Percentiles rank a stretch among this genome's conserved stretches.
Evolutionary conservation across 2,888 invertebrate species (phyloP).

Genomic region (Pristionchus fissidentatus): DNA sequence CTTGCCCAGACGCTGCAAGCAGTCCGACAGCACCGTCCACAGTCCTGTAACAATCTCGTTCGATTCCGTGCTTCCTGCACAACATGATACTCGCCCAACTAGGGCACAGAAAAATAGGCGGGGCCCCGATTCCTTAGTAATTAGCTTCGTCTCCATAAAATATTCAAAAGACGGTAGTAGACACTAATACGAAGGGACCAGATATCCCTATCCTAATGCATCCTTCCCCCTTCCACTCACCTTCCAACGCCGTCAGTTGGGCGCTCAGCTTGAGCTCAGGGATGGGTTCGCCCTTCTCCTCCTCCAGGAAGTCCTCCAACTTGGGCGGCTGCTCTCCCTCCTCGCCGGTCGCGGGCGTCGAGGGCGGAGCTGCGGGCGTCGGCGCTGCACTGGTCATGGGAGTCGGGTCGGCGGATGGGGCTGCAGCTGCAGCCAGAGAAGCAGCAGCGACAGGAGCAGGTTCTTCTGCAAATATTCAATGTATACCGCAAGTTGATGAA

Average conservation of each 20-base stretch:
- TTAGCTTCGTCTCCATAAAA: not conserved
- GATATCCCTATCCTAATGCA: not conserved
- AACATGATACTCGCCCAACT: not conserved
- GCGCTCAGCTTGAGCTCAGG: conserved; percentile 56
- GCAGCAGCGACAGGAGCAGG: not conserved
- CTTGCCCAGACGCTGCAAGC: conserved; percentile 85
- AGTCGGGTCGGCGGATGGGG: conserved; percentile 38
- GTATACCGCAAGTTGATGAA: no score
- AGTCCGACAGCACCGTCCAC: conserved; percentile 86
- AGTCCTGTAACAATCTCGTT: conserved; percentile 75
- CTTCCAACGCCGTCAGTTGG: conserved; percentile 43
- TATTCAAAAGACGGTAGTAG: no score
- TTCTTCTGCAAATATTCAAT: not conserved
- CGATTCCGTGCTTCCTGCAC: conserved; percentile 1
- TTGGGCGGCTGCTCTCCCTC: conserved; percentile 23
- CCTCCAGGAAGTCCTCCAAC: conserved; percentile 52
- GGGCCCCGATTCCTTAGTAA: not conserved
- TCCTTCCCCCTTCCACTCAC: conserved; percentile 10
- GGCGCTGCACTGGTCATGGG: conserved; percentile 46
- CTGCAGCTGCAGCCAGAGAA: conserved; percentile 15
- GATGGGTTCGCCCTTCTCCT: conserved; percentile 50
- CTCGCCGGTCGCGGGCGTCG: conserved; percentile 36
- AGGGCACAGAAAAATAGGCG: not conserved
- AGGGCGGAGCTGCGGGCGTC: not conserved
- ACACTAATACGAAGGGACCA: not conserved